Evolutionary conservation across 2,797 vertebrate species (phyloP), one percentile per base, ranked within the genome.

Genomic region (Brachyalestes nurse): DNA sequence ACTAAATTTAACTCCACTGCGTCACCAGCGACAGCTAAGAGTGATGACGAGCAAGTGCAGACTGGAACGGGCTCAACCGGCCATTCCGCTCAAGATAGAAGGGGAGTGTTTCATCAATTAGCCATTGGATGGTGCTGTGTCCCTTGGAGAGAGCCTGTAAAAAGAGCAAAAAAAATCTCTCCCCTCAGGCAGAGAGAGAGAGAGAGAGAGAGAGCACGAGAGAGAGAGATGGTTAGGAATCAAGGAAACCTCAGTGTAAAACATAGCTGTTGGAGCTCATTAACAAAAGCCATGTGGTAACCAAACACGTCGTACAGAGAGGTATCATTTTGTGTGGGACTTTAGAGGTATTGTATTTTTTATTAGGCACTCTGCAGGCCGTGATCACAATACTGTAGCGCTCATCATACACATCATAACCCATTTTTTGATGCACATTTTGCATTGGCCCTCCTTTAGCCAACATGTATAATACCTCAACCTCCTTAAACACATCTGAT

Each of bases 71-170:
- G 21, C 77, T 69, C 65, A 84, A 47, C 62, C 17, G 66, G 65
- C 9, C 23, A 28, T 70, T 80, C 64, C 60, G 64, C 69, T 67
- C 40, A 16, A 42, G 67, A 16, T 17, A 23, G 60, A 16, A 53
- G 62, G 16, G 21, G 53, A 76, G 65, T 34, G 69, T 60, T 79
- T 82, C 73, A 86, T 80, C 79, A 67, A 28, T 83, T 79, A 83
- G 67, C 61, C 71, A 65, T 79, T 53, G 72, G 71, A 70, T 75
- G 74, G 76, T 58, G 72, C 78, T 76, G 65, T 66, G 66, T 45
- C 67, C 75, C 77, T 82, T 82, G 67, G 67, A 76, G 75, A 78
- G 76, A 78, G 75, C 38, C 42, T 49, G 70, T 49, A 25, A 73
- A 67, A 6, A 19, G 34, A 65, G 45, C 80, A 72, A 16, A 40